A percentile compares a stretch with the other conserved stretches of the same genome.
Evolutionary conservation across 2,113 vertebrate genomes (phyloP).

Genomic region (Bostrychus sinensis): DNA sequence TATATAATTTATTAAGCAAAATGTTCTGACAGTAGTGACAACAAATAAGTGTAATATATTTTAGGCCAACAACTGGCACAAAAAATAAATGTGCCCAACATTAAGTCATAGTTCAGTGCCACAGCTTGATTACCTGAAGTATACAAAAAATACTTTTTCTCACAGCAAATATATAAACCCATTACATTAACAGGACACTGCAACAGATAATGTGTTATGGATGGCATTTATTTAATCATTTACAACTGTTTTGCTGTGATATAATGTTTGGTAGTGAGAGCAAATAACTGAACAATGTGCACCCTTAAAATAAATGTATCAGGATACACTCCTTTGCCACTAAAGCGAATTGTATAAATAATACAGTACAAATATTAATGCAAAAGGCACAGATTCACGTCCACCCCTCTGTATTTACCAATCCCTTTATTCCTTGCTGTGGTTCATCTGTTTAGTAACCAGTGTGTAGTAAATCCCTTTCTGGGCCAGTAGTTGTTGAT

Average conservation of each 20-base stretch:
- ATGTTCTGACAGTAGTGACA: neutral
- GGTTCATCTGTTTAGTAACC: conserved; percentile 83
- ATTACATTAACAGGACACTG: neutral
- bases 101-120: neutral
- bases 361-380: neutral
- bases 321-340: neutral
- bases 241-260: neutral
- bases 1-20: neutral
- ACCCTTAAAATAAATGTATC: too few relatives aligned
- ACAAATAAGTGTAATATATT: neutral
- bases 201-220: neutral
- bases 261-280: neutral
- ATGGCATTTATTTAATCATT: neutral
- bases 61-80: neutral
- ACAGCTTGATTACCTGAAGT: neutral
- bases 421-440: conserved; percentile 15
- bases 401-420: neutral
- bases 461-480: conserved; percentile 87
- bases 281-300: neutral
- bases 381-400: conserved; percentile 5
- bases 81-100: neutral
- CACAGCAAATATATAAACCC: neutral
- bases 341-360: neutral
- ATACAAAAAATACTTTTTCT: neutral
- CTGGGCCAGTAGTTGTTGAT: conserved; percentile 88